A percentile compares a stretch with the other conserved stretches of the same genome.
Evolutionary conservation across 2,888 invertebrate genomes (phyloP).

Genomic region (Carabus problematicus): DNA sequence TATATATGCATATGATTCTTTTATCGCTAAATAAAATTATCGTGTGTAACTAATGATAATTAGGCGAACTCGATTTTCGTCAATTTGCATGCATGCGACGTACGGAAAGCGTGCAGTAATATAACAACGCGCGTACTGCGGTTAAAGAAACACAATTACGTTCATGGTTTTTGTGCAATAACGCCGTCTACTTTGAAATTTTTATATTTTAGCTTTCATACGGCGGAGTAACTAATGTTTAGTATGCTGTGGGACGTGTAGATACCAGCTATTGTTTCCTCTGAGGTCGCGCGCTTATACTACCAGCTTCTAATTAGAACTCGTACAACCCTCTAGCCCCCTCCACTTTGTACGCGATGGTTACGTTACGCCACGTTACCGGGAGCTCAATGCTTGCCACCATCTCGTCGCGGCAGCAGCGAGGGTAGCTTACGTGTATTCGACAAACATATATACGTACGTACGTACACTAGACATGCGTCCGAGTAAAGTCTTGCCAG

Average conservation of each 20-base stretch:
- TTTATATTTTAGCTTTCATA: slow-evolving; percentile 29
- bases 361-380: no score
- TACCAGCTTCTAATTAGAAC: slow-evolving; percentile 14
- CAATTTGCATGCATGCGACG: slow-evolving; percentile 26
- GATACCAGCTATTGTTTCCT: slow-evolving; percentile 21
- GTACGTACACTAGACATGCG: no score
- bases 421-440: no score
- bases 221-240: slow-evolving; percentile 37
- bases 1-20: no score
- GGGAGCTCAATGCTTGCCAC: no score
- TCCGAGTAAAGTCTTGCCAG: no score
- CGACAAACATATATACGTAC: no score
- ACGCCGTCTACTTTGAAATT: slow-evolving; percentile 29
- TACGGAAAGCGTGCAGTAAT: neutral
- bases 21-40: slow-evolving; percentile 21
- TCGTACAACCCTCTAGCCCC: neutral
- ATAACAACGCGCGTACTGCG: slow-evolving; percentile 4
- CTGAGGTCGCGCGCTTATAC: slow-evolving; percentile 6
- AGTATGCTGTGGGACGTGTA: slow-evolving; percentile 31
- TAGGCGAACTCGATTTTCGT: slow-evolving; percentile 33
- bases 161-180: slow-evolving; percentile 33
- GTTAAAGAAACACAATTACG: slow-evolving; percentile 39
- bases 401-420: no score
- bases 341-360: neutral
- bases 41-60: slow-evolving; percentile 35